Conservation (phyloP, 2,797 vertebrate genomes). For the Centroberyx gerrardi region DNA sequence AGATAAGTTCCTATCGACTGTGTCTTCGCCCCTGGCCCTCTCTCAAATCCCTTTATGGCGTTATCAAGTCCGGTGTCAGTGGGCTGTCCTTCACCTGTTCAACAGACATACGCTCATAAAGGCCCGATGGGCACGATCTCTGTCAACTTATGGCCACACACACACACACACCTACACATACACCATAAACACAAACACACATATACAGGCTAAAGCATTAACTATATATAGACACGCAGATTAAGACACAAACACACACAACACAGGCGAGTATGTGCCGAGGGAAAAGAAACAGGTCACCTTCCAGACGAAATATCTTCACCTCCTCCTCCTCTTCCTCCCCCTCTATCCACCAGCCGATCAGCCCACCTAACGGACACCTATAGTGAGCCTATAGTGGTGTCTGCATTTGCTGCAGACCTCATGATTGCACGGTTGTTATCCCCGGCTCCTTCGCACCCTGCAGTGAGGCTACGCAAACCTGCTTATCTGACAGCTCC, state of each 20-base stretch:
- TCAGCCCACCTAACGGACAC: constrained; percentile 48
- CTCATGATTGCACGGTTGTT: constrained; percentile 81
- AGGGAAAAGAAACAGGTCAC: constrained; percentile 63
- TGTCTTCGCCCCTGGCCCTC: constrained; percentile 73
- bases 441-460: constrained; percentile 74
- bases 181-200: not conserved
- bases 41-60: constrained; percentile 81
- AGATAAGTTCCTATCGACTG: constrained; percentile 82
- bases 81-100: constrained; percentile 82
- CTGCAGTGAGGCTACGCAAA: constrained; percentile 78
- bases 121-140: constrained; percentile 53
- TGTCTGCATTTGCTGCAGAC: constrained; percentile 63
- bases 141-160: constrained; percentile 55
- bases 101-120: constrained; percentile 63
- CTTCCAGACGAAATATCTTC: constrained; percentile 68
- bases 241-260: constrained; percentile 63
- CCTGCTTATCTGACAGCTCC: constrained; percentile 86
- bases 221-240: constrained; percentile 53
- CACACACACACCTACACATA: not conserved
- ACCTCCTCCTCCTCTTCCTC: constrained; percentile 33
- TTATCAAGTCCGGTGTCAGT: constrained; percentile 79
- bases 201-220: not conserved
- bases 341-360: constrained; percentile 16
- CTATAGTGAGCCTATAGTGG: constrained; percentile 64
- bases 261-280: constrained; percentile 31